Percentiles rank a stretch among this genome's conserved stretches.
Conservation (phyloP, 37 sponge, comb jelly and placozoan species). For the Ianthella basta region DNA sequence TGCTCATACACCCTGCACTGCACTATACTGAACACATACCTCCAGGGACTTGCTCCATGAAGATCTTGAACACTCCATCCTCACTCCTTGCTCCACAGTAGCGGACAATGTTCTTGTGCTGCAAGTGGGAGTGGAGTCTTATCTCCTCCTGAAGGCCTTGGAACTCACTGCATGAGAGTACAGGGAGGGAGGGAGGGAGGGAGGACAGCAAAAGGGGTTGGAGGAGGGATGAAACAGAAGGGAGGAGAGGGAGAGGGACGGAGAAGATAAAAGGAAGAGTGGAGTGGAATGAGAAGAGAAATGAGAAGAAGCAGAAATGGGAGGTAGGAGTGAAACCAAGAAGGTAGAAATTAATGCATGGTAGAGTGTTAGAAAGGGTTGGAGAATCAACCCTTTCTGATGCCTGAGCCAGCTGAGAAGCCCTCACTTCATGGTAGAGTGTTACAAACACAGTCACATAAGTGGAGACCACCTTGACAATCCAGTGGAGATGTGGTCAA, state of each 20-base stretch:
- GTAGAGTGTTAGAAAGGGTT: background rate
- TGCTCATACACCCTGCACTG: background rate
- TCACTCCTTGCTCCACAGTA: conserved; percentile 83
- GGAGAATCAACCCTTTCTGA: too few relatives aligned
- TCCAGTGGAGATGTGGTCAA: too few relatives aligned
- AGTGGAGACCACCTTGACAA: too few relatives aligned
- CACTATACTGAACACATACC: conserved; percentile 61
- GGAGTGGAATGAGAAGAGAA: background rate
- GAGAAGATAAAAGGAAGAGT: background rate
- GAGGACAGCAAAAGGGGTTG: background rate
- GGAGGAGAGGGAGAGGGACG: background rate
- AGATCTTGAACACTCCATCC: conserved; percentile 80
- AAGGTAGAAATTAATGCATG: background rate
- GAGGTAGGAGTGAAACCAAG: background rate
- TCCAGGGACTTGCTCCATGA: conserved; percentile 95
- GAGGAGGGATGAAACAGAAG: background rate
- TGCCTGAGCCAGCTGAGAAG: too few relatives aligned
- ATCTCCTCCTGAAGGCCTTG: conserved; percentile 91
- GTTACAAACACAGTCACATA: too few relatives aligned
- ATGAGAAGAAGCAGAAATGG: background rate
- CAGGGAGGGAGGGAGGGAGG: conserved; percentile 5
- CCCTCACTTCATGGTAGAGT: too few relatives aligned
- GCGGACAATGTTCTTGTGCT: conserved; percentile 94
- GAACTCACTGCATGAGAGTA: conserved; percentile 50
- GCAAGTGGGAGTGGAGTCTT: conserved; percentile 78